A percentile compares a stretch with the other conserved stretches of the same genome.
Evolutionary conservation across 23 tunicate species (phyloP).

Genomic region (Clavelina lepadiformis): DNA sequence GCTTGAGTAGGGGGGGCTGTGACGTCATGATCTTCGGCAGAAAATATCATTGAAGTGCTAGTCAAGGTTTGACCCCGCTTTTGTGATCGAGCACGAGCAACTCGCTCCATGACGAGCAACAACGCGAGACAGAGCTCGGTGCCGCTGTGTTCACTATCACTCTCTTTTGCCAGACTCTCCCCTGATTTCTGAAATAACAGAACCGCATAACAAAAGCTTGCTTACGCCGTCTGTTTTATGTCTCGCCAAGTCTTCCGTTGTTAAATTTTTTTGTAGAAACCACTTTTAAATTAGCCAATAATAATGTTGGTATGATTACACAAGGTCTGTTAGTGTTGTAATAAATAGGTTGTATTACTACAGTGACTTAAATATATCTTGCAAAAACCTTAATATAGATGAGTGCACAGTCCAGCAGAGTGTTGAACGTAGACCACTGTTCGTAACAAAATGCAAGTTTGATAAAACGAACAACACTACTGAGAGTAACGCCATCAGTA

Average conservation of each 20-base stretch:
- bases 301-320: too few species aligned
- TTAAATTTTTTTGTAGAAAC: too few species aligned
- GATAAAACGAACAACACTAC: conserved; percentile 69
- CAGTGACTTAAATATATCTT: too few species aligned
- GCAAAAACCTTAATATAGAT: conserved; percentile 58
- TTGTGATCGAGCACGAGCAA: conserved; percentile 30
- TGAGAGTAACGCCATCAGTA: conserved; percentile 70
- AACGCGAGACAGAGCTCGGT: conserved; percentile 80
- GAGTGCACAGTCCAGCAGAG: conserved; percentile 71
- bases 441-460: conserved; percentile 91
- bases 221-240: too few species aligned
- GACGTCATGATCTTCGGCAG: conserved; percentile 41
- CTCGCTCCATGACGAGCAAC: conserved; percentile 72
- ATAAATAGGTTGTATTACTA: too few species aligned
- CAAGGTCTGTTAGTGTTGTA: too few species aligned
- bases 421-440: conserved; percentile 79
- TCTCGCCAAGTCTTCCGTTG: too few species aligned
- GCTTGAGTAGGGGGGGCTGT: too few species aligned
- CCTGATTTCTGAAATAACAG: conserved; percentile 29
- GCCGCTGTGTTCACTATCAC: conserved; percentile 37
- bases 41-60: conserved; percentile 47
- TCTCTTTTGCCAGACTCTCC: conserved; percentile 12
- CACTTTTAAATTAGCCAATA: too few species aligned
- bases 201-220: background rate
- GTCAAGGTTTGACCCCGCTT: conserved; percentile 25